Percentiles rank a stretch among this genome's conserved stretches.
These are phyloP conservation scores for Ecliptopera silaceata DNA, from an alignment of 2,888 invertebrate species.

Conservation along the genomic window DNA sequence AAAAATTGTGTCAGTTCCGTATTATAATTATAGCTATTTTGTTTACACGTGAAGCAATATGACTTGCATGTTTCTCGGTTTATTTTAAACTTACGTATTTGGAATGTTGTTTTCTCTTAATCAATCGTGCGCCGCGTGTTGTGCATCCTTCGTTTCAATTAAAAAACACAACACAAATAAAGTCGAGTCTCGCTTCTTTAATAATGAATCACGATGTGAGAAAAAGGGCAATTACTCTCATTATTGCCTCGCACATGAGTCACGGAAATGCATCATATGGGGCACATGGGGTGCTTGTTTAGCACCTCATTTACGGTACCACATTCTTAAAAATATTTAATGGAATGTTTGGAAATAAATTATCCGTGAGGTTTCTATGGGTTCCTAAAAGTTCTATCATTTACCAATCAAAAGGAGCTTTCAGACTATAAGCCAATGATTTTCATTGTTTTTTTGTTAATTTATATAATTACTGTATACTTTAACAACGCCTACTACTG, in stretches of 20 bases:
- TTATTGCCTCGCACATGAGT: conserved; percentile 66
- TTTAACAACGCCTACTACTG: neutral
- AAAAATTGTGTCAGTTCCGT: conserved; percentile 69
- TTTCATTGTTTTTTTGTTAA: too few relatives aligned
- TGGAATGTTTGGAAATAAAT: conserved; percentile 16
- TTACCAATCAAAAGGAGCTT: too few relatives aligned
- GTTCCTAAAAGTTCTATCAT: too few relatives aligned
- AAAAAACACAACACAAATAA: conserved; percentile 67
- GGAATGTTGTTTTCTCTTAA: conserved; percentile 48
- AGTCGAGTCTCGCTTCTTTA: conserved; percentile 60
- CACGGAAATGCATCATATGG: conserved; percentile 55
- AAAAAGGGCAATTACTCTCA: conserved; percentile 77
- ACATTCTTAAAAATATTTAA: conserved; percentile 37
- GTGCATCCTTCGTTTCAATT: conserved; percentile 59
- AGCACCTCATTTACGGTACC: conserved; percentile 40
- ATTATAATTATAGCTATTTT: conserved; percentile 46
- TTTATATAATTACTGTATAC: neutral
- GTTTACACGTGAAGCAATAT: conserved; percentile 32
- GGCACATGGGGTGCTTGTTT: conserved; percentile 40
- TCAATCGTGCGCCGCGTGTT: conserved; percentile 52
- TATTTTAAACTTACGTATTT: conserved; percentile 37
- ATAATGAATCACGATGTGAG: conserved; percentile 79
- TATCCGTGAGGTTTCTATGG: neutral
- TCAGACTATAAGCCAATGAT: too few relatives aligned
- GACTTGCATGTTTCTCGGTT: conserved; percentile 36